A percentile compares a stretch with the other conserved stretches of the same genome.
These are phyloP conservation scores for Lindbergichthys nudifrons DNA, from an alignment of 2,797 vertebrate species.

Conservation along the genomic window DNA sequence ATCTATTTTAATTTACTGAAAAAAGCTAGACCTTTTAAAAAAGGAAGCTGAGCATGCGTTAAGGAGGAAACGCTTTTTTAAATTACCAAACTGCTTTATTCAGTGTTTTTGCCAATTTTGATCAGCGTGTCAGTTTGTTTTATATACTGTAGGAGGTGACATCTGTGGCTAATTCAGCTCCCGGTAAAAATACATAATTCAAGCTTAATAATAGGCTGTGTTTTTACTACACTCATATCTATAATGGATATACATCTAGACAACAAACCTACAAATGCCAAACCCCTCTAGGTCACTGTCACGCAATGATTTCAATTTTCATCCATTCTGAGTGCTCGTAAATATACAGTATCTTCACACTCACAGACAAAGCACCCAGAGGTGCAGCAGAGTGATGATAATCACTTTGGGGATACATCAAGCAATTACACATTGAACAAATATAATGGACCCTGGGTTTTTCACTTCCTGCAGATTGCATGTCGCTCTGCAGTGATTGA, in stretches of 20 bases:
- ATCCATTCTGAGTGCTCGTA: not conserved
- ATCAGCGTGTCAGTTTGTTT: no score
- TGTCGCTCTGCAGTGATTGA: slow-evolving; percentile 1
- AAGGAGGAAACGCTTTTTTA: no score
- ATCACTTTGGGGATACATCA: not conserved
- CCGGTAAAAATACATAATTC: no score
- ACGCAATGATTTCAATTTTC: slow-evolving; percentile 3
- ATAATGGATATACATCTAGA: slow-evolving; percentile 3
- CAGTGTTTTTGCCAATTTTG: no score
- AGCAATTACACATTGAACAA: slow-evolving; percentile 3
- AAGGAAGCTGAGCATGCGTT: no score
- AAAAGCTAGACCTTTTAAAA: no score
- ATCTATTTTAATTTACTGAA: no score
- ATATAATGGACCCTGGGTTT: not conserved
- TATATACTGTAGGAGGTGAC: no score
- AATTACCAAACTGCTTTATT: no score
- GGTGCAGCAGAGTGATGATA: not conserved
- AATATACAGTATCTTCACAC: not conserved
- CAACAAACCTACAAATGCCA: slow-evolving; percentile 1
- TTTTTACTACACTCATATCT: not conserved
- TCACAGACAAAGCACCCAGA: not conserved
- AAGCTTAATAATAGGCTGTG: not conserved
- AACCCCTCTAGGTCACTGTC: slow-evolving; percentile 1
- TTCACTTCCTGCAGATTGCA: slow-evolving; percentile 8
- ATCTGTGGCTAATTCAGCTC: no score